phyloP scores from a whole-genome alignment of 2,797 vertebrate genomes.

The Tarsius wallacei region DNA sequence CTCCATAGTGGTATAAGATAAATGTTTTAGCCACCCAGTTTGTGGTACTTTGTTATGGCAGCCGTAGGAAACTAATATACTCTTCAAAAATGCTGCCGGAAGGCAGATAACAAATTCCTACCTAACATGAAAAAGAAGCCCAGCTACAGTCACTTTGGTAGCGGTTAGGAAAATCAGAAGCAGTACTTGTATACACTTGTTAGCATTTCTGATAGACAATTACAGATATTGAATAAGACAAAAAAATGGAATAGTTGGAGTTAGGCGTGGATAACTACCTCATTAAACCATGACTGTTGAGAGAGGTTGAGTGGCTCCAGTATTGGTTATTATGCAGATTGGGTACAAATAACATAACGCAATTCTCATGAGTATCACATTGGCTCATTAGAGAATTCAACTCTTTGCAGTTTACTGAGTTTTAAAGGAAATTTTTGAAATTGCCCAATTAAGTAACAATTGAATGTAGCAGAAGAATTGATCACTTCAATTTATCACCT shows the following conservation, averaged over 20 bases:
- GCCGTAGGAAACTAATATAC: background rate
- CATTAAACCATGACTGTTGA: constrained; percentile 2
- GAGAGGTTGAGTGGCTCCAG: background rate
- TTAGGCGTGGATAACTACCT: background rate
- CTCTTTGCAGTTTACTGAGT: background rate
- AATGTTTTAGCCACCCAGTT: background rate
- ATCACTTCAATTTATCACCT: background rate
- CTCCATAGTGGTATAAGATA: background rate
- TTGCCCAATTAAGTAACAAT: constrained; percentile 40
- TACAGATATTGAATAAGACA: background rate
- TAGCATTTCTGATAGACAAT: constrained; percentile 21
- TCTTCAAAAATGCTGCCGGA: background rate
- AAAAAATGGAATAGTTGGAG: constrained; percentile 15
- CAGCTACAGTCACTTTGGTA: background rate
- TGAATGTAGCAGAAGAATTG: background rate
- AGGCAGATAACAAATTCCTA: background rate
- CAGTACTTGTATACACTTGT: background rate
- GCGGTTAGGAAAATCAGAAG: constrained; percentile 24
- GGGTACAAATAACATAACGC: background rate
- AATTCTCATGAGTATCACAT: constrained; percentile 20
- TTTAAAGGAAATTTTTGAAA: constrained; percentile 48
- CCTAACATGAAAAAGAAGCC: background rate
- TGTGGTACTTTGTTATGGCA: background rate
- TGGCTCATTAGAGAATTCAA: background rate
- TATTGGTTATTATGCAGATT: background rate